These are phyloP conservation scores for Lucilia cuprina DNA, from an alignment of 1,140 invertebrate genomes.

Conservation along the genomic window DNA sequence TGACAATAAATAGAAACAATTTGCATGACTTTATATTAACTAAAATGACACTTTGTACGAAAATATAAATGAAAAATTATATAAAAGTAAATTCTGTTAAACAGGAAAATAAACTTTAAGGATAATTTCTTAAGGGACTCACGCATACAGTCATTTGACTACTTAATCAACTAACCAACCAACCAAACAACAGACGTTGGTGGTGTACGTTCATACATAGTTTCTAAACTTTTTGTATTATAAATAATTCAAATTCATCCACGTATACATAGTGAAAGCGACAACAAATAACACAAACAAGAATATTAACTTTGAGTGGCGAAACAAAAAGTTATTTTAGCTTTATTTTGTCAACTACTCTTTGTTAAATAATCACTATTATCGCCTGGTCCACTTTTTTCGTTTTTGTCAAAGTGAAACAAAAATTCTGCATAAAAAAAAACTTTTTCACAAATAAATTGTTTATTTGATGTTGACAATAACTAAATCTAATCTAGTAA, in stretches of 20 bases:
- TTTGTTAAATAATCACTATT: no score
- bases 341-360: neutral
- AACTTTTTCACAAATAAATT: neutral
- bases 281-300: neutral
- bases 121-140: neutral
- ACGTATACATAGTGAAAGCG: neutral
- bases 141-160: neutral
- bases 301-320: no score
- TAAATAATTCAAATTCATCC: neutral
- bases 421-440: no score
- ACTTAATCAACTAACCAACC: no score
- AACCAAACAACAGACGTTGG: no score
- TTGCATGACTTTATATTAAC: neutral
- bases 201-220: no score
- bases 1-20: neutral
- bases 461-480: neutral
- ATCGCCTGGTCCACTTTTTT: no score
- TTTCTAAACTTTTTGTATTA: neutral
- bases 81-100: neutral
- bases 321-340: neutral
- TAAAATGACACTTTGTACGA: neutral
- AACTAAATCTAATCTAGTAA: neutral
- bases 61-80: neutral
- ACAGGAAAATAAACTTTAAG: neutral
- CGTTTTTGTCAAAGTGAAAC: no score